These are phyloP conservation scores for Ptychadena robeensis DNA, from an alignment of 2,797 vertebrate genomes.

Conservation along the genomic window DNA sequence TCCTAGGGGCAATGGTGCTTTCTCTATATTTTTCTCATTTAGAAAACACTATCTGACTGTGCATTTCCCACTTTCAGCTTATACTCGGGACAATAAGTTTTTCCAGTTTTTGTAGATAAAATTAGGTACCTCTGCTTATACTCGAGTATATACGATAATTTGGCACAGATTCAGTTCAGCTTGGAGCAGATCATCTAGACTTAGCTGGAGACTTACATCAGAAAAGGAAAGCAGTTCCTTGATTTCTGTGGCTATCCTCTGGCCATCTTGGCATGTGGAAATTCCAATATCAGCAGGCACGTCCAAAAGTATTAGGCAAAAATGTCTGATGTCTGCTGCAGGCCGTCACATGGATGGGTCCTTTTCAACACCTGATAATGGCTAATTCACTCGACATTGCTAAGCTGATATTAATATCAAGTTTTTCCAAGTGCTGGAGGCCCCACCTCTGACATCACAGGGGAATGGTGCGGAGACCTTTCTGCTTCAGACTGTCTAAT, in stretches of 20 bases:
- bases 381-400: conserved; percentile 34
- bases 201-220: background rate
- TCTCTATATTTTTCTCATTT: no score
- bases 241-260: background rate
- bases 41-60: no score
- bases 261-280: background rate
- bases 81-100: no score
- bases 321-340: conserved; percentile 29
- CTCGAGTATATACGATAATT: no score
- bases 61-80: no score
- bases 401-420: conserved; percentile 19
- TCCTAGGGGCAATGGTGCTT: no score
- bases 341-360: conserved; percentile 13
- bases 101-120: no score
- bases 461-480: background rate
- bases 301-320: conserved; percentile 6
- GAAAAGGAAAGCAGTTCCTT: background rate
- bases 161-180: background rate
- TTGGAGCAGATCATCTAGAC: no score
- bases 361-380: conserved; percentile 48
- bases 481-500: conserved; percentile 28
- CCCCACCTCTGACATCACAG: conserved; percentile 7
- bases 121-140: no score
- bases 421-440: conserved; percentile 17
- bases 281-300: conserved; percentile 25